phyloP scores from a whole-genome alignment of 2,797 vertebrate genomes.

The Uromys caudimaculatus region DNA sequence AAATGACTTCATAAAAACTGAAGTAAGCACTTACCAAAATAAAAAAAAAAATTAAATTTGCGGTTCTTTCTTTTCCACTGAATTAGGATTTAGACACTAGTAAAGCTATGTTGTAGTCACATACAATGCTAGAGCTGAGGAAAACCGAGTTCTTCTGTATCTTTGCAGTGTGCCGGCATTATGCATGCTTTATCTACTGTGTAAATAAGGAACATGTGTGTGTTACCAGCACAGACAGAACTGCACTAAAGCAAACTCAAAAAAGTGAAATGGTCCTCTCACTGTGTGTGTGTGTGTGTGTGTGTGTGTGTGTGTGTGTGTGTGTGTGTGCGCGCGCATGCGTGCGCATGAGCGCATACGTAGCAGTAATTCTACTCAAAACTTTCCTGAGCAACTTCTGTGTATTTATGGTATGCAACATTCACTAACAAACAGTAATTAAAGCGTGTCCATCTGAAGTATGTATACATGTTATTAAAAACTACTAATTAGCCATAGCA shows the following conservation, averaged over 20 bases:
- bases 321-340: not conserved
- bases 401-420: not conserved
- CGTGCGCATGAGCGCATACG: not conserved
- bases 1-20: conserved; percentile 3
- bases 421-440: not conserved
- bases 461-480: not conserved
- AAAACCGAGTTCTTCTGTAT: not conserved
- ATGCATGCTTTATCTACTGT: not conserved
- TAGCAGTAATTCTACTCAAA: not conserved
- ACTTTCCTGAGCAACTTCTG: not conserved
- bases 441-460: not conserved
- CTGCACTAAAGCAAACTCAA: not conserved
- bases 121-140: not conserved
- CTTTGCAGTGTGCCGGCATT: not conserved
- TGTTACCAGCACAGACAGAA: not conserved
- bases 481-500: not conserved
- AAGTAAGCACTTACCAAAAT: not conserved
- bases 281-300: too few species aligned
- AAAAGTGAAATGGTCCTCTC: not conserved
- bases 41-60: not conserved
- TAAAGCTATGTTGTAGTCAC: not conserved
- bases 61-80: not conserved
- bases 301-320: not conserved
- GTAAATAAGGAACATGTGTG: not conserved
- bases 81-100: not conserved